Evolutionary conservation across 2,888 invertebrate genomes (phyloP), one percentile per base, ranked within the genome.

Genomic region (Tholera decimalis): DNA sequence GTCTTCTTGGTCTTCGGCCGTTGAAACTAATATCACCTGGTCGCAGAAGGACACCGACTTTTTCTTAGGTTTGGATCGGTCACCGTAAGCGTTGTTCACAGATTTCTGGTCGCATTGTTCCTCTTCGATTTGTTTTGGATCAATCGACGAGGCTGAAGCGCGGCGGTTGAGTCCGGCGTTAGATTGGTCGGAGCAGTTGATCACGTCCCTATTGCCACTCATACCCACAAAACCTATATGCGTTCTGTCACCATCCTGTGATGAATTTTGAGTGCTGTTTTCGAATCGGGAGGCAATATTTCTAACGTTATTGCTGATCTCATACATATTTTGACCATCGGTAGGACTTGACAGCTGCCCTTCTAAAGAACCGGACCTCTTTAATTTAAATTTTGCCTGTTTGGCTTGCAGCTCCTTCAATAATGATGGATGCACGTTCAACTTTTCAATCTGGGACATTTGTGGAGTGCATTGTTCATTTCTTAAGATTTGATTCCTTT

Each of bases 21-120:
- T 98, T 5, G 99, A 98, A 13, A 99, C 98, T 61, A 99, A 93
- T 71, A 98, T 98, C 0, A 99, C 98, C 92, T 99, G 98, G 89
- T 99, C 99, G 86, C 98, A 99, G 91, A 99, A 99, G 0, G 99
- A 98, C 5, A 99, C 99, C 64, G 98, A 98, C 91, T 99, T 99
- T 96, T 98, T 98, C 88, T 98, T 98, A 0, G 97, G 96, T 65
- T 97, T 96, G 55, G 96, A 96, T 0, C 93, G 90, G 74, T 96
- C 96, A 13, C 91, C 92, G 67, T 95, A 93, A 0, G 85, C 87
- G 35, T 93, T 92, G 57, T 87, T 93, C 13, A 85, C 83, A 1
- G 84, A 80, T 80, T 93, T 94, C 75, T 92, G 91, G 9, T 93
- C 93, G 51, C 74, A 84, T 51, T 88, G 89, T 56, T 95, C 94